A percentile compares a stretch with the other conserved stretches of the same genome.
phyloP scores from a whole-genome alignment of 2,797 vertebrate species.

The Lemur catta region DNA sequence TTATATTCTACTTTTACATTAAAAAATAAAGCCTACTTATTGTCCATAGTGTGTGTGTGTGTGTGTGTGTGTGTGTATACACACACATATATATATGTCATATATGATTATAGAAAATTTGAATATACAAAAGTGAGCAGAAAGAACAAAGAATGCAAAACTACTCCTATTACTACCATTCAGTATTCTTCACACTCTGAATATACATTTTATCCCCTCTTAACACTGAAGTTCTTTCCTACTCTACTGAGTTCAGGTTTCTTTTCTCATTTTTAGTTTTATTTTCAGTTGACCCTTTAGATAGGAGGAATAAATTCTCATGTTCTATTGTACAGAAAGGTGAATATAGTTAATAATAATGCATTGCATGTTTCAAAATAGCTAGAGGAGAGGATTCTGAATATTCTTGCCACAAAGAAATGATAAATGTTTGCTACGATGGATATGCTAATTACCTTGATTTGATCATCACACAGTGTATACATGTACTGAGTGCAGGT shows the following conservation, averaged over 20 bases:
- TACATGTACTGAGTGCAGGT: neutral
- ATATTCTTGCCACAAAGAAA: neutral
- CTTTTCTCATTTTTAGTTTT: neutral
- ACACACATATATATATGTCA: neutral
- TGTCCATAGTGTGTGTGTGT: fast-evolving
- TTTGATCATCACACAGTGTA: neutral
- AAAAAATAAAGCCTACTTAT: neutral
- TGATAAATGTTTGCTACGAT: neutral
- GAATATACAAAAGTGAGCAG: neutral
- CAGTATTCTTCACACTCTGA: neutral
- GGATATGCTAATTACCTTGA: neutral
- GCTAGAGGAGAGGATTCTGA: neutral
- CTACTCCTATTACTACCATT: neutral
- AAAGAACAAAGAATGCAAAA: neutral
- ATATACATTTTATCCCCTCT: neutral
- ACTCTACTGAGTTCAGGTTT: neutral
- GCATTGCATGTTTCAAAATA: neutral
- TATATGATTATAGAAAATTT: neutral
- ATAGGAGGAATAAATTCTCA: neutral
- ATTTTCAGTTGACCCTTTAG: neutral
- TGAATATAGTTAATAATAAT: neutral
- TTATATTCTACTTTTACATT: neutral
- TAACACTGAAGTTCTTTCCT: neutral
- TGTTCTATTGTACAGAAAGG: neutral
- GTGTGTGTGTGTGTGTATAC: too few species aligned